phyloP scores from a whole-genome alignment of 2,113 vertebrate species.

The Neogale vison region DNA sequence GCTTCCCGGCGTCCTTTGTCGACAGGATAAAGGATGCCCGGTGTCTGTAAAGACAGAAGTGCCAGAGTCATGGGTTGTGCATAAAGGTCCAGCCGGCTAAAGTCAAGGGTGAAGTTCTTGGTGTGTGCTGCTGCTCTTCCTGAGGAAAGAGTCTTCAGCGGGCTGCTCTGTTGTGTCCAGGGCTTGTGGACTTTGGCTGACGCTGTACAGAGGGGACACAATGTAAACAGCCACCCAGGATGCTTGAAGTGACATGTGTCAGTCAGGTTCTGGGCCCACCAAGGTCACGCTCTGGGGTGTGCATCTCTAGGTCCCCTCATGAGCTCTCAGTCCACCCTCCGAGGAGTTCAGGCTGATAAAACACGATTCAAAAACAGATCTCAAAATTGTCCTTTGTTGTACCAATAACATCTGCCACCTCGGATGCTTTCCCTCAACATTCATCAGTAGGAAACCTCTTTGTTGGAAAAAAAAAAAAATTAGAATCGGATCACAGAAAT shows the following conservation, averaged over 20 bases:
- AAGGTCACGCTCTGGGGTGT: no score
- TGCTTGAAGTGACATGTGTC: neutral
- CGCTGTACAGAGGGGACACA: neutral
- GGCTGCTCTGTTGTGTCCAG: neutral
- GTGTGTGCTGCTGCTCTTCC: neutral
- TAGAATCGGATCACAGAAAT: neutral
- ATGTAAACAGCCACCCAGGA: neutral
- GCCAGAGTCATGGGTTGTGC: neutral
- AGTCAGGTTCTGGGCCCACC: neutral
- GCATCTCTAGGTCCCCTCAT: neutral
- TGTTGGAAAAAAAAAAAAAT: neutral
- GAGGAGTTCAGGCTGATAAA: neutral
- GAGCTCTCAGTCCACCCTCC: neutral
- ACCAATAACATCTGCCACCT: neutral
- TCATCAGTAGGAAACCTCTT: neutral
- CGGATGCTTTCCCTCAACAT: neutral
- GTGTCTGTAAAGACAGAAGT: neutral
- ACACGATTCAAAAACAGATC: neutral
- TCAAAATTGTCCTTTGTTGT: neutral
- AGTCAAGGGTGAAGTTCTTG: neutral
- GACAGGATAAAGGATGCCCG: no score
- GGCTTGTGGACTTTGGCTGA: neutral
- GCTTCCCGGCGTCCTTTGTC: neutral
- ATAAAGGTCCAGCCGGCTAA: neutral
- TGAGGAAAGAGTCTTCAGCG: accelerated